Evolutionary conservation across 2,113 vertebrate species (phyloP).

Genomic region (Struthio camelus): DNA sequence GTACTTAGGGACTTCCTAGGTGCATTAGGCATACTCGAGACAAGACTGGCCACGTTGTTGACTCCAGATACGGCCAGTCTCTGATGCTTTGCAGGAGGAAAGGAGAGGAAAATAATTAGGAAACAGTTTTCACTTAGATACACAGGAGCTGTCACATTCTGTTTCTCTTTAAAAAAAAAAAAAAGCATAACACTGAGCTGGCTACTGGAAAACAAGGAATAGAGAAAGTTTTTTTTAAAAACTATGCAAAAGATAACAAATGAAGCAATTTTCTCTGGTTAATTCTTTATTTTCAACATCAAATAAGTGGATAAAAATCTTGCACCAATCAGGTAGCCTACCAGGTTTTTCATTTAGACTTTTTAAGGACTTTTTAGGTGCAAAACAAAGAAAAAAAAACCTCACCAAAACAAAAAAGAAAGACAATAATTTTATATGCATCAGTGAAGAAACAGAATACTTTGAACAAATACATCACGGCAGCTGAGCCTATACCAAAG

Average conservation of each 20-base stretch:
- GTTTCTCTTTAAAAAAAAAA: not conserved
- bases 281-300: conserved; percentile 81
- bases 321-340: conserved; percentile 62
- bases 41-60: not conserved
- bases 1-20: not conserved
- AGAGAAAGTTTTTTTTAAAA: not conserved
- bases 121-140: not conserved
- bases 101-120: not conserved
- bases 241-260: not conserved
- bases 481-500: conserved; percentile 67
- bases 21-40: not conserved
- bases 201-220: not conserved
- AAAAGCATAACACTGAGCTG: not conserved
- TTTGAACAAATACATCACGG: conserved; percentile 62
- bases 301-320: conserved; percentile 76
- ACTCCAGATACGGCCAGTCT: no score
- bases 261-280: conserved; percentile 19
- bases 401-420: conserved; percentile 67
- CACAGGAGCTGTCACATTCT: not conserved
- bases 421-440: conserved; percentile 46
- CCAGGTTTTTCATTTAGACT: conserved; percentile 53
- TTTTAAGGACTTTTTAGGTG: conserved; percentile 49
- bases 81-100: not conserved
- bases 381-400: conserved; percentile 68
- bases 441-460: conserved; percentile 61